These are phyloP conservation scores for Sminthurinus aureus DNA, from an alignment of 2,888 invertebrate genomes.

Conservation along the genomic window DNA sequence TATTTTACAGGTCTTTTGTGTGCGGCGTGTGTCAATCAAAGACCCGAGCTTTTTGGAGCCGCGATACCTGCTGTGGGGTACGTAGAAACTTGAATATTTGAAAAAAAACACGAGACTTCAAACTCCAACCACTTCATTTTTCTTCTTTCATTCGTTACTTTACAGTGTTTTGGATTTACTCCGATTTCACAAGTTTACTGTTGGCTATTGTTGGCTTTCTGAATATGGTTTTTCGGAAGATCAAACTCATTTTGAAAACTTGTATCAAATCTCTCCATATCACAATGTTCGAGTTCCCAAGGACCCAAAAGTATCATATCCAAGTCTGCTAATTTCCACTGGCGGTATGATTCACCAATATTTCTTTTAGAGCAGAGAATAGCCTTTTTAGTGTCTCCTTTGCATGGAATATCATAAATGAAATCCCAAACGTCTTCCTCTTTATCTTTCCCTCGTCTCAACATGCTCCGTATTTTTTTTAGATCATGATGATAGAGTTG, in stretches of 20 bases:
- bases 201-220: conserved; percentile 30
- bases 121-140: not conserved
- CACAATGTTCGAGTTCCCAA: conserved; percentile 23
- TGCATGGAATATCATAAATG: too few relatives aligned
- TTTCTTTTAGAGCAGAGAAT: too few relatives aligned
- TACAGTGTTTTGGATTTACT: conserved; percentile 35
- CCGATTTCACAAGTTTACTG: conserved; percentile 30
- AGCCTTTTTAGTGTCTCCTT: too few relatives aligned
- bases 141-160: not conserved
- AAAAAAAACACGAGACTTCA: not conserved
- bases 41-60: conserved; percentile 26
- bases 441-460: too few relatives aligned
- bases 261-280: conserved; percentile 26
- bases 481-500: conserved; percentile 24
- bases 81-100: not conserved
- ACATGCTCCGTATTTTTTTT: too few relatives aligned
- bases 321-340: conserved; percentile 32
- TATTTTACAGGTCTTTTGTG: conserved; percentile 16
- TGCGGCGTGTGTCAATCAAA: conserved; percentile 21
- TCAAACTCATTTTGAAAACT: conserved; percentile 24
- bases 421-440: too few relatives aligned
- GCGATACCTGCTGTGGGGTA: conserved; percentile 34
- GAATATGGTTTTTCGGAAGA: conserved; percentile 13
- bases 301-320: conserved; percentile 15
- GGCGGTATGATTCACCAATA: too few relatives aligned